Percentiles rank a stretch among this genome's conserved stretches.
These are phyloP conservation scores for Leptinotarsa juncta DNA, from an alignment of 2,888 invertebrate species.

Conservation along the genomic window DNA sequence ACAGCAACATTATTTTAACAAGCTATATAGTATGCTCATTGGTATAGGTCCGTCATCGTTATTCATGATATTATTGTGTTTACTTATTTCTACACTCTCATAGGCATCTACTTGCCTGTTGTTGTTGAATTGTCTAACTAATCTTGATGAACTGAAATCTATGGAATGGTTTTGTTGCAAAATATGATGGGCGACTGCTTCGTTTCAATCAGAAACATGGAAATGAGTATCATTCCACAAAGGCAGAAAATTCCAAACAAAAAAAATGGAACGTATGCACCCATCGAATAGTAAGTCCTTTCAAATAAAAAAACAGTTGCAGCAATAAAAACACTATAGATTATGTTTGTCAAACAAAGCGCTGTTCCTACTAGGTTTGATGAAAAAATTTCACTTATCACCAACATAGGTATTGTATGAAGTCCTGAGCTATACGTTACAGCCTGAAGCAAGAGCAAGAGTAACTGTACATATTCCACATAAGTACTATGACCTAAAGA, in stretches of 20 bases:
- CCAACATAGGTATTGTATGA: slow-evolving; percentile 9
- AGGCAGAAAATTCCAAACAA: neutral
- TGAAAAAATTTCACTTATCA: slow-evolving; percentile 24
- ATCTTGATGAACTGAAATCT: too few species aligned
- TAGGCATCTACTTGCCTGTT: too few species aligned
- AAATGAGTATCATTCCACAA: slow-evolving; percentile 11
- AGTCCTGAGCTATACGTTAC: slow-evolving; percentile 16
- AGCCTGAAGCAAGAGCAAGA: slow-evolving; percentile 3
- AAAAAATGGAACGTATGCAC: slow-evolving; percentile 19
- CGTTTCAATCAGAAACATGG: slow-evolving; percentile 29
- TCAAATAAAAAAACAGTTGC: slow-evolving; percentile 10
- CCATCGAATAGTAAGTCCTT: neutral
- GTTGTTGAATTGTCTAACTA: too few species aligned
- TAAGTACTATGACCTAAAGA: neutral
- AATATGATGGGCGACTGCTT: too few species aligned
- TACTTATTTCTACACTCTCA: too few species aligned
- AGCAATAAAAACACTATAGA: neutral
- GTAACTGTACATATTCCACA: slow-evolving; percentile 11
- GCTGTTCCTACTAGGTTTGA: slow-evolving; percentile 8
- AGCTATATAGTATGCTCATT: too few species aligned
- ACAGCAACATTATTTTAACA: too few species aligned
- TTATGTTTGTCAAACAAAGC: slow-evolving; percentile 15
- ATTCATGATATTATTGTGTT: too few species aligned
- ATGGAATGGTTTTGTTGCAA: too few species aligned
- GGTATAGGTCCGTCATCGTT: too few species aligned